Evolutionary conservation across 2,113 vertebrate genomes (phyloP), one percentile per base, ranked within the genome.

Genomic region (Burhinus oedicnemus): DNA sequence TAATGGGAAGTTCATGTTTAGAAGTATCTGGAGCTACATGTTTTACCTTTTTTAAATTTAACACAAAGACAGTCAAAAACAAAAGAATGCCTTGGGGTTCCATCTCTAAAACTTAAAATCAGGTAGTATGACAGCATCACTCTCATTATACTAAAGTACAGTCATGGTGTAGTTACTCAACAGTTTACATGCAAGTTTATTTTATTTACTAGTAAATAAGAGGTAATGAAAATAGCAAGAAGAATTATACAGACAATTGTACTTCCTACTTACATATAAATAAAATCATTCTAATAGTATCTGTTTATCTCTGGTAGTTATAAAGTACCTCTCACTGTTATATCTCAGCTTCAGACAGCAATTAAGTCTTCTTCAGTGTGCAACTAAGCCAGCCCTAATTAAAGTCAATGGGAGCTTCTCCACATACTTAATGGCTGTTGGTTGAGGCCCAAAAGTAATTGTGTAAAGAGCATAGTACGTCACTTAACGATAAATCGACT

Each of bases 391-490:
- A 88, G 75, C 38, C 65, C 74, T 95, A 93, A 95, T 95, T 89
- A 94, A 94, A 95, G 91, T 89, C 83, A 89, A 75, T 36, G 60
- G 93, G 83, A 91, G 74, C 61, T 82, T 92, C 84, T 61, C 61
- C 57, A 87, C 29, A 51, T n/a, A 70, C 26, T 68, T 90, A 90
- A 83, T 25, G 22, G n/a, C n/a, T 65, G 32, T 44, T 94, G 79
- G 62, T 90, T 45, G 62, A 86, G 71, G 76, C 79, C 66, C 90
- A 76, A 62, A 92, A 92, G 70, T 34, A 70, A 77, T 66, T 29
- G 38, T 29, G n/a, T 34, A 44, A 88, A 57, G 54, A 93, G 30
- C 49, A 29, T 0, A 40, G 54, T 15, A 69, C 1, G 2, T 70
- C 76, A 92, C 49, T 65, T 40, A 44, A 52, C 1, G 11, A 74